Evolutionary conservation across 1,140 invertebrate genomes (phyloP).

Genomic region (Hydropsyche tenuis): DNA sequence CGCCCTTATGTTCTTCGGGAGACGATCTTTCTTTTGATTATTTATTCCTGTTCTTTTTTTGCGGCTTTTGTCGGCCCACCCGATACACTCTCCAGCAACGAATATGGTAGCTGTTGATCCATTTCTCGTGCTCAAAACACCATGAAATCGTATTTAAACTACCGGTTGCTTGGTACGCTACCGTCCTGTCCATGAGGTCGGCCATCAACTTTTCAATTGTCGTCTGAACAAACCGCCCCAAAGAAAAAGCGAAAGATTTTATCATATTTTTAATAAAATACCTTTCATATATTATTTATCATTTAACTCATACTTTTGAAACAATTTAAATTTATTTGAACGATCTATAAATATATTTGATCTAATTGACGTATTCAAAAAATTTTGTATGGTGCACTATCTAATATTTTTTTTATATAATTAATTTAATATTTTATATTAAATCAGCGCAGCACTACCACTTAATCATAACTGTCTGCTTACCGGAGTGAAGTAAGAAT

Average conservation of each 20-base stretch:
- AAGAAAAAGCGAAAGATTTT: conserved; percentile 11
- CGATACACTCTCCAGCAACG: not conserved
- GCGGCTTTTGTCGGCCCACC: too few relatives aligned
- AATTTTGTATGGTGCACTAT: too few relatives aligned
- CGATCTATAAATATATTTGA: not conserved
- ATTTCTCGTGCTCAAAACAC: conserved; percentile 40
- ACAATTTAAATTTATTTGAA: too few relatives aligned
- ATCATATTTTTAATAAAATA: not conserved
- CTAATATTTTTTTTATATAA: not conserved
- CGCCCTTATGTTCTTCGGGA: not conserved
- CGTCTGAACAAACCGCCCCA: not conserved
- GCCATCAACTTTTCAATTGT: conserved; percentile 37
- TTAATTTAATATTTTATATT: not conserved
- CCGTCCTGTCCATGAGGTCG: conserved; percentile 33
- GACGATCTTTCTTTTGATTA: conserved; percentile 5
- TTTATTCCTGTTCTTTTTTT: too few relatives aligned
- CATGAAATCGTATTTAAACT: conserved; percentile 47
- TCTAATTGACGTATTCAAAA: too few relatives aligned
- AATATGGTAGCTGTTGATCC: conserved; percentile 42
- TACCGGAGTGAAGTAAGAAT: conserved; percentile 24
- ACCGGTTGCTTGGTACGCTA: conserved; percentile 41
- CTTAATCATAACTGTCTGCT: not conserved
- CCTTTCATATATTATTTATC: too few relatives aligned
- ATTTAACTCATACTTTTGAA: too few relatives aligned
- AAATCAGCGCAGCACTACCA: conserved; percentile 22